phyloP scores from a whole-genome alignment of 2,113 vertebrate genomes.

The Myotis davidii region DNA sequence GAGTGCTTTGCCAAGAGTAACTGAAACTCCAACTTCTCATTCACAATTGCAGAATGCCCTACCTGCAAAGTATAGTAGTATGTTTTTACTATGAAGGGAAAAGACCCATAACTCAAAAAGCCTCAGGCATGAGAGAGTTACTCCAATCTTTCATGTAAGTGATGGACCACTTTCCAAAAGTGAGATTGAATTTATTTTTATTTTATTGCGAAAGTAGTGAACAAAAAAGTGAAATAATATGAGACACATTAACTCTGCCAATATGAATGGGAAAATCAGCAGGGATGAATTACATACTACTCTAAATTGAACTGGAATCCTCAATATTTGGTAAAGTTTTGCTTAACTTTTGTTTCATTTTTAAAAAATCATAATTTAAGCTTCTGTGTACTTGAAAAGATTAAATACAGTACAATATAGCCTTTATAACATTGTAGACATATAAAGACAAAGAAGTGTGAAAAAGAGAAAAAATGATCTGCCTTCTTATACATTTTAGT shows the following conservation, averaged over 20 bases:
- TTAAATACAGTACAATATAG: slow-evolving; percentile 60
- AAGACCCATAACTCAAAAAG: slow-evolving; percentile 75
- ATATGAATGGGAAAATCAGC: slow-evolving; percentile 64
- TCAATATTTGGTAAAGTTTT: slow-evolving; percentile 50
- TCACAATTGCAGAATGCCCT: slow-evolving; percentile 38
- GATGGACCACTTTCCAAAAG: slow-evolving; percentile 73
- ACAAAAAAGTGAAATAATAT: slow-evolving; percentile 55
- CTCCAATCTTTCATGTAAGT: slow-evolving; percentile 75
- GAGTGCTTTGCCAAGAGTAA: slow-evolving; percentile 43
- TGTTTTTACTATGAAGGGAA: slow-evolving; percentile 79
- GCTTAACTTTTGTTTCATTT: slow-evolving; percentile 61
- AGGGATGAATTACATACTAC: slow-evolving; percentile 50
- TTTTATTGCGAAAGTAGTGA: slow-evolving; percentile 58
- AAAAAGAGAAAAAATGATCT: slow-evolving; percentile 46
- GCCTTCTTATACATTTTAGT: slow-evolving; percentile 3
- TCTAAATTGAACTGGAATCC: slow-evolving; percentile 56
- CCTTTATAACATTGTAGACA: not conserved
- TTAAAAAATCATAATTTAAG: slow-evolving; percentile 54
- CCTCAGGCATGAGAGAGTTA: slow-evolving; percentile 77
- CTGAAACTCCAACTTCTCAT: not conserved
- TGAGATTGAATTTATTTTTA: slow-evolving; percentile 78
- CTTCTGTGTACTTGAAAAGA: slow-evolving; percentile 10
- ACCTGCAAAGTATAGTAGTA: slow-evolving; percentile 64
- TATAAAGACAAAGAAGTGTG: slow-evolving; percentile 49
- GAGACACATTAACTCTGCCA: slow-evolving; percentile 64